Evolutionary conservation across 2,113 vertebrate species (phyloP), one percentile per base, ranked within the genome.

Genomic region (Psophia crepitans): DNA sequence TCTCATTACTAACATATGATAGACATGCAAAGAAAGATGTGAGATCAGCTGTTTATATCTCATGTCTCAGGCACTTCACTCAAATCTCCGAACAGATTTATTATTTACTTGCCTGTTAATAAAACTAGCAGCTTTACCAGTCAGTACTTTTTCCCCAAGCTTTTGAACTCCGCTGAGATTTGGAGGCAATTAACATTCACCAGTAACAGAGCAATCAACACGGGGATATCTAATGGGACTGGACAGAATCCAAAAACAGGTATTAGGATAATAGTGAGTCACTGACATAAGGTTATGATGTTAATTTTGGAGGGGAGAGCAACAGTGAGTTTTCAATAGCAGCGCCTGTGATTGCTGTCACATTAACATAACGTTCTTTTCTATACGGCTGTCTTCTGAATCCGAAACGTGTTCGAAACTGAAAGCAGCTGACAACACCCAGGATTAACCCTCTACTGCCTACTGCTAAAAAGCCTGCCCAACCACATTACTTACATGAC

Each of bases 161-260:
- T 94, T 98, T 96, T 96, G 97, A 98, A 98, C 93, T 98, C 97
- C 96, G 4, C 94, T 95, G 98, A 98, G 98, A 98, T 97, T 98
- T 98, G 96, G 91, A 98, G 96, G 98, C 98, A 98, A 98, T 98
- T 98, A 98, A 98, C 97, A 97, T 98, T 97, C 97, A 96, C 96
- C 90, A 98, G 98, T 98, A 98, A 98, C 97, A 98, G 97, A 98
- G 97, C 97, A 98, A 98, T 98, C 98, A 98, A 97, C 97, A 87
- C 51, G 76, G 96, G 97, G 97, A 96, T 98, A 96, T 79, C 97
- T 98, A 98, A 98, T 98, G 96, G 97, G 96, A 98, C 98, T 98
- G 98, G 98, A 98, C 98, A 98, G 98, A 97, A 98, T 98, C 98
- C 98, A 98, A 98, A 98, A 97, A 27, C 98, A 97, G 97, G 97